These are phyloP conservation scores for Lithophane socia DNA, from an alignment of 2,888 invertebrate species.

Conservation along the genomic window DNA sequence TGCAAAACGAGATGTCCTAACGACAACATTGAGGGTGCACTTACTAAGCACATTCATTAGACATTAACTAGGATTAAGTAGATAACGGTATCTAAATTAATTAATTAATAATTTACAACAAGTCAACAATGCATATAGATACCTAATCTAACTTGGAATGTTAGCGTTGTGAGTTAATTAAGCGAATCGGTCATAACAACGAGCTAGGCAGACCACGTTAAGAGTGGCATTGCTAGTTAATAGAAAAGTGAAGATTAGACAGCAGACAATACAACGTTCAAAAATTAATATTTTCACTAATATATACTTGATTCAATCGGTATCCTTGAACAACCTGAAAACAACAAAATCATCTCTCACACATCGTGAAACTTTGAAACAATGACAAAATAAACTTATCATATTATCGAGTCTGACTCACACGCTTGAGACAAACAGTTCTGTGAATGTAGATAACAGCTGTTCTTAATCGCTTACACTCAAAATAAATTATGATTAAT, in stretches of 20 bases:
- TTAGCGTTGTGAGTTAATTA: slow-evolving; percentile 65
- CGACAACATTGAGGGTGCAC: slow-evolving; percentile 36
- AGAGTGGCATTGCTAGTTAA: slow-evolving; percentile 73
- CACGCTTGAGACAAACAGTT: slow-evolving; percentile 40
- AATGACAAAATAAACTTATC: slow-evolving; percentile 41
- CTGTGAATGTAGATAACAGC: slow-evolving; percentile 44
- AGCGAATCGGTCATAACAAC: slow-evolving; percentile 58
- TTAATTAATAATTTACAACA: slow-evolving; percentile 42
- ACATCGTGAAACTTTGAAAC: slow-evolving; percentile 42
- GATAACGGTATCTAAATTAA: slow-evolving; percentile 59
- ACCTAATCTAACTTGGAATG: slow-evolving; percentile 49
- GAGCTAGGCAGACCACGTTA: slow-evolving; percentile 74
- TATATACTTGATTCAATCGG: slow-evolving; percentile 87
- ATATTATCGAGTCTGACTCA: slow-evolving; percentile 45
- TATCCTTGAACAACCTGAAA: slow-evolving; percentile 87
- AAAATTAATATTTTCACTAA: slow-evolving; percentile 67
- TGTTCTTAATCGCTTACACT: slow-evolving; percentile 17
- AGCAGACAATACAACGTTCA: slow-evolving; percentile 67
- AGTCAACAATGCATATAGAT: slow-evolving; percentile 46
- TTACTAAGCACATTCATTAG: slow-evolving; percentile 40
- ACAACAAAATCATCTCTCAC: slow-evolving; percentile 72
- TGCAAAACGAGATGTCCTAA: slow-evolving; percentile 21
- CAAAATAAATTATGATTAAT: slow-evolving; percentile 40
- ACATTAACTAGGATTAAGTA: slow-evolving; percentile 34
- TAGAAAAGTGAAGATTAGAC: slow-evolving; percentile 54